These are phyloP conservation scores for Scylla paramamosain DNA, from an alignment of 1,140 invertebrate species.

Conservation along the genomic window DNA sequence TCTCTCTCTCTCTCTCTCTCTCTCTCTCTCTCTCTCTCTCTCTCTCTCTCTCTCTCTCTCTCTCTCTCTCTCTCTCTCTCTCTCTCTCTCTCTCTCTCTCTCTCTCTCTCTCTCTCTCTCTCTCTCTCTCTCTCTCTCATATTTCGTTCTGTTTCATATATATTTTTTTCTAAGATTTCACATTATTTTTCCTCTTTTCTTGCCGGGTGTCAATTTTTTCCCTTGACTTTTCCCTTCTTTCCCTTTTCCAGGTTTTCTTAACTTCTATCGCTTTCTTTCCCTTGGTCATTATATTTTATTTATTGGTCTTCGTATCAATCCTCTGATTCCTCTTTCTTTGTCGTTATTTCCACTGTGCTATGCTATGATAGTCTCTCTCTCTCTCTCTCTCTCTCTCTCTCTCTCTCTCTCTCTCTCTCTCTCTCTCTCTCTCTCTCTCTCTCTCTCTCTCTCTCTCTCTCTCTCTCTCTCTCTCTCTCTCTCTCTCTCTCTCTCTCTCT, in stretches of 20 bases:
- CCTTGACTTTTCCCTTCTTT: no score
- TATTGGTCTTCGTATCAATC: no score
- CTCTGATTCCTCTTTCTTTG: not conserved
- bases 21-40: not conserved
- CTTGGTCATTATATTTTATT: not conserved
- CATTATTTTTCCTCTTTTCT: no score
- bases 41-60: not conserved
- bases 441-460: not conserved
- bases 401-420: not conserved
- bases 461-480: not conserved
- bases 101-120: slow-evolving; percentile 2
- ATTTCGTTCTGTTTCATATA: no score
- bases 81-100: not conserved
- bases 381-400: not conserved
- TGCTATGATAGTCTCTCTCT: not conserved
- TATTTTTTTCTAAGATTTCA: no score
- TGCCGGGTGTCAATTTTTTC: no score
- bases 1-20: not conserved
- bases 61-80: no score
- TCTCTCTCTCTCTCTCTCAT: not conserved
- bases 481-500: not conserved
- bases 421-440: not conserved
- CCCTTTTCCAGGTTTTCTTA: no score
- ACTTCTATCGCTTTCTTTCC: not conserved
- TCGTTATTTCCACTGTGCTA: not conserved